Conservation (phyloP, 2,797 vertebrate genomes). For the Champsocephalus esox region DNA sequence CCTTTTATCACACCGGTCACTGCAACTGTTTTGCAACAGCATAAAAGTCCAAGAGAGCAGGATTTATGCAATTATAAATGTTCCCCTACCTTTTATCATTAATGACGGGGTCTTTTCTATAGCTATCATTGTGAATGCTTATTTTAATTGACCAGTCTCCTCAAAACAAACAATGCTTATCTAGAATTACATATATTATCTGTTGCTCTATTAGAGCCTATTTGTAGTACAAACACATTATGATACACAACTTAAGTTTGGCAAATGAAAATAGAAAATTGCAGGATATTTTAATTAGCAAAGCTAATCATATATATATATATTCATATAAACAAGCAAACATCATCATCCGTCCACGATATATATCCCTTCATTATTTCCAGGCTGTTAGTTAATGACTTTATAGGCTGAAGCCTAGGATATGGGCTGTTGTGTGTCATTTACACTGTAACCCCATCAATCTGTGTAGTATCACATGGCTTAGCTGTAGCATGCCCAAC, state of each 20-base stretch:
- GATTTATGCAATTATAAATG: constrained; percentile 40
- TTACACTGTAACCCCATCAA: constrained; percentile 55
- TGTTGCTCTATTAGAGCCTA: constrained; percentile 39
- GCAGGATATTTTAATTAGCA: constrained; percentile 31
- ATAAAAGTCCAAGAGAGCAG: constrained; percentile 52
- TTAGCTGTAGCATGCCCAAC: constrained; percentile 35
- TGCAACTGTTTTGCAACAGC: constrained; percentile 25
- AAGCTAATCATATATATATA: neutral
- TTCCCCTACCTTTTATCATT: constrained; percentile 43
- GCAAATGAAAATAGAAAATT: constrained; percentile 25
- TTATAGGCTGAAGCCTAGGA: constrained; percentile 15
- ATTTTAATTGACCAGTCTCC: constrained; percentile 46
- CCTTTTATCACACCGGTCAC: constrained; percentile 32
- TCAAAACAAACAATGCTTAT: constrained; percentile 63
- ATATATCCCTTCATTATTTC: constrained; percentile 26
- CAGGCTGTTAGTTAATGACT: constrained; percentile 37
- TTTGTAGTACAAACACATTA: constrained; percentile 54
- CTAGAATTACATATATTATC: constrained; percentile 67
- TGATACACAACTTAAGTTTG: constrained; percentile 27
- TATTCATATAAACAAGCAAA: constrained; percentile 8
- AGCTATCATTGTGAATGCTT: constrained; percentile 21
- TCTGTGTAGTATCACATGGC: constrained; percentile 30
- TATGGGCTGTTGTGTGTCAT: constrained; percentile 33
- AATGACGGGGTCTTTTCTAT: constrained; percentile 32
- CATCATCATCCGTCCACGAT: neutral